Base-by-base conservation (phyloP, 2,113 vertebrate genomes). In the Chauna torquata region DNA sequence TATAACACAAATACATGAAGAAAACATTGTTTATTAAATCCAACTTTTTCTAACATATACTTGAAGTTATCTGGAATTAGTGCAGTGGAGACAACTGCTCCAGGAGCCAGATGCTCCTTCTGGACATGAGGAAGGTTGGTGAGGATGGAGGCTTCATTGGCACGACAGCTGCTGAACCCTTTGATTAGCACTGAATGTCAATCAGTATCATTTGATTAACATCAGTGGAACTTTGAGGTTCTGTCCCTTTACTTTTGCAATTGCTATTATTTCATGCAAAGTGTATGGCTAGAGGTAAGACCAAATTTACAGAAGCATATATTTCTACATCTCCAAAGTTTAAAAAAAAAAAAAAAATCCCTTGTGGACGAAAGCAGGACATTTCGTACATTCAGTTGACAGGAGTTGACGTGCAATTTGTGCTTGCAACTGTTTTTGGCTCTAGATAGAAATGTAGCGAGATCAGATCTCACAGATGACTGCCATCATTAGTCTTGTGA, bases 281-380 rank as follows among this genome's bases (percentile, higher is more conserved):
- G 7, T 15, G 7, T 57, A 69, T 0, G 0, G 10, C 57, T 69
- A 57, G 30, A 86, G 58, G 54, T 34, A 74, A 81, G 3, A 14
- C 8, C 62, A 79, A 64, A n/a, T 4, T 36, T 14, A 47, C 13
- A 58, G 62, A 54, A 54, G 28, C 64, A 30, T 40, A 44, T 30
- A 65, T 17, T 66, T 66, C 40, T 32, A 32, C 64, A 66, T 45
- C 18, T 66, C 13, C 28, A 45, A 57, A 57, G 54, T 32, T 57
- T 57, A 55, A 30, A 9, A 55, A 30, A 55, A 28, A 61, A 36
- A 61, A 52, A 15, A 42, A 64, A 42, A 28, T 64, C 38, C 36
- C 59, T 74, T 49, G 76, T 45, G 32, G 58, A 57, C 9, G 74
- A 71, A 77, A 82, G 50, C 25, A 85, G 66, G 14, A 27, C 8